phyloP scores from a whole-genome alignment of 2,797 vertebrate genomes.

The Xiphorhynchus erythropygius region DNA sequence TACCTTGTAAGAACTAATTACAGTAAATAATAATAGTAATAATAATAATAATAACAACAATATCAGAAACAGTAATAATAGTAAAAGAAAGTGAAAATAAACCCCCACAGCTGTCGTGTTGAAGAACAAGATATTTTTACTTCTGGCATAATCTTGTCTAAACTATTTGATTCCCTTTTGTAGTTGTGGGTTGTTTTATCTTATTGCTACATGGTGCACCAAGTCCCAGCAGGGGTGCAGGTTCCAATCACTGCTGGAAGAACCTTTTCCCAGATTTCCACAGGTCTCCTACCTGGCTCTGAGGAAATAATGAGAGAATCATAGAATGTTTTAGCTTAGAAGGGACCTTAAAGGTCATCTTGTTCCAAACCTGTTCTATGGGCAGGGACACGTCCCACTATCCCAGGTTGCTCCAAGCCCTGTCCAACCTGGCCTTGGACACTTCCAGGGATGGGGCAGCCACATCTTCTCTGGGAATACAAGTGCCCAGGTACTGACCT shows the following conservation, averaged over 20 bases:
- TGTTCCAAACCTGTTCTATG: not conserved
- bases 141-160: not conserved
- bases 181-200: not conserved
- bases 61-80: not conserved
- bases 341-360: not conserved
- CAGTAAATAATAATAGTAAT: not conserved
- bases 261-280: not conserved
- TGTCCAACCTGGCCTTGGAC: not conserved
- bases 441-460: not conserved
- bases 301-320: not conserved
- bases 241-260: not conserved
- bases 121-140: not conserved
- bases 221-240: not conserved
- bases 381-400: not conserved
- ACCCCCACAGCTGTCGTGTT: rapidly evolving
- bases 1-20: not conserved
- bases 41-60: no score
- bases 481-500: no score
- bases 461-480: not conserved
- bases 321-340: not conserved
- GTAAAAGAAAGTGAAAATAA: not conserved
- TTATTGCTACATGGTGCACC: rapidly evolving
- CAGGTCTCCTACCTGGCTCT: not conserved
- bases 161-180: not conserved
- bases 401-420: not conserved